phyloP scores from a whole-genome alignment of 2,113 vertebrate genomes.

The Podocnemis expansa region DNA sequence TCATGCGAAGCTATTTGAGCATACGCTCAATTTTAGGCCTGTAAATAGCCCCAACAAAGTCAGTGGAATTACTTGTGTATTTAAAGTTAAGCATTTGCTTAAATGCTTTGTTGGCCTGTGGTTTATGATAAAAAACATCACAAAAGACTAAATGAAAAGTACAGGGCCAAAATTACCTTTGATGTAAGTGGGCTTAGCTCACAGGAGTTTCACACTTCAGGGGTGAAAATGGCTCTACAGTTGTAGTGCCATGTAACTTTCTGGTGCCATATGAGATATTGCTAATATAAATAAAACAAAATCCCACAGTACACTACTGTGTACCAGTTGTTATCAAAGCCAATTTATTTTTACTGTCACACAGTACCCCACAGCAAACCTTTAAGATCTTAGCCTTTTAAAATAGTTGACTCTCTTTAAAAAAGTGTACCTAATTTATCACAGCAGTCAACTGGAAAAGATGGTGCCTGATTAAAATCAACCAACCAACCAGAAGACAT shows the following conservation, averaged over 20 bases:
- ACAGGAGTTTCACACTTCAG: background rate
- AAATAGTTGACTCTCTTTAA: background rate
- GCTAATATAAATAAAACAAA: background rate
- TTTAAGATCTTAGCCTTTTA: conserved; percentile 24
- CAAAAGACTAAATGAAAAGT: background rate
- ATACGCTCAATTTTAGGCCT: background rate
- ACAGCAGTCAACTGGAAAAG: background rate
- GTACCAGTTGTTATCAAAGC: background rate
- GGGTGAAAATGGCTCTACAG: background rate
- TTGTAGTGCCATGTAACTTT: background rate
- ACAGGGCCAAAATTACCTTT: background rate
- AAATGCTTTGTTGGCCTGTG: background rate
- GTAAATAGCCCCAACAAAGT: background rate
- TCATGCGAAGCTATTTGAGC: background rate
- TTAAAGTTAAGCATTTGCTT: background rate
- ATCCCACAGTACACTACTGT: background rate
- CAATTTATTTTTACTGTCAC: background rate
- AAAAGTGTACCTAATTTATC: background rate
- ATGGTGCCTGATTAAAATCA: background rate
- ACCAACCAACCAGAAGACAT: background rate
- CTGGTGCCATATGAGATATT: background rate
- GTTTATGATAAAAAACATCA: background rate
- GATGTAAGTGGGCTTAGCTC: background rate
- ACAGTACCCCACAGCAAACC: background rate
- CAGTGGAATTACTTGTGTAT: background rate